Conservation (phyloP, 2,113 vertebrate species). For the Bos javanicus region DNA sequence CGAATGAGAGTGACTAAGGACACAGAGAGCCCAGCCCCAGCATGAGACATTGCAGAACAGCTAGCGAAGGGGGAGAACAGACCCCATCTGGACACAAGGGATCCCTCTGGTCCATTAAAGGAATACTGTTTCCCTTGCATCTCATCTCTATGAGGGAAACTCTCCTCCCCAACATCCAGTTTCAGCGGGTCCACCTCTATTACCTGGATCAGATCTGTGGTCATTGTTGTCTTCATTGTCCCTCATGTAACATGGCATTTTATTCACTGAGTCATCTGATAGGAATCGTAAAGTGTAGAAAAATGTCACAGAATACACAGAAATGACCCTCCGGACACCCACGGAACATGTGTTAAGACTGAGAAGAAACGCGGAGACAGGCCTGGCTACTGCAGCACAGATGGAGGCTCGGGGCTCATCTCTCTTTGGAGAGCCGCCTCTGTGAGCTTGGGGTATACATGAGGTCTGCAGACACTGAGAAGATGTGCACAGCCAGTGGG, state of each 20-base stretch:
- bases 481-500: accelerated
- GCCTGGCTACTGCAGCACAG: background rate
- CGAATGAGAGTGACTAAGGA: background rate
- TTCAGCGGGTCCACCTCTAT: too few species aligned
- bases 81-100: background rate
- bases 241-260: background rate
- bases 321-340: background rate
- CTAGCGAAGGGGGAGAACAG: background rate
- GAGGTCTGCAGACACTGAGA: background rate
- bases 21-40: background rate
- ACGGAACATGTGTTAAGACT: background rate
- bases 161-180: background rate
- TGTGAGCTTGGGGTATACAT: background rate
- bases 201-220: background rate
- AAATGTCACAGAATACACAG: background rate
- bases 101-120: background rate
- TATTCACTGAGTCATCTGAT: background rate
- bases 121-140: background rate
- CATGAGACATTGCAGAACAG: background rate
- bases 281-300: background rate
- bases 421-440: background rate
- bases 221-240: background rate
- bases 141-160: background rate
- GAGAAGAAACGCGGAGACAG: background rate
- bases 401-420: background rate